Evolutionary conservation across 1,140 invertebrate species (phyloP), one percentile per base, ranked within the genome.

Genomic region (Drosophila virilis): DNA sequence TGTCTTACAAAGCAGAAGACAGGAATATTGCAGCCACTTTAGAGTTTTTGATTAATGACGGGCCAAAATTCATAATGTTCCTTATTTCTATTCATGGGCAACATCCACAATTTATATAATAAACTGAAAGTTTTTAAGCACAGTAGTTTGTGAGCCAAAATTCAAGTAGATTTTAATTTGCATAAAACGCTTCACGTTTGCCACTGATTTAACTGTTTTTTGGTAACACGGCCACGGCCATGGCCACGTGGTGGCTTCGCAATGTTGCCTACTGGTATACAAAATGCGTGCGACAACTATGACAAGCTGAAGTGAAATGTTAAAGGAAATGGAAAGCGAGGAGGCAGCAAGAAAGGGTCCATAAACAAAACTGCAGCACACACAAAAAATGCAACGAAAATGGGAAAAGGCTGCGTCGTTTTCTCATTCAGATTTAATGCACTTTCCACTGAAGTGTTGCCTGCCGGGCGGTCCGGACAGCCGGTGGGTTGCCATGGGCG

Each of bases 341-440:
- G 7, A 42, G 0, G 45, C 17, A 6, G 37, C 9, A 4, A 10
- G 4, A 43, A 38, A 37, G 32, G 6, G 5, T 8, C 13, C 37
- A 60, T 73, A 67, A 73, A 54, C 48, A 54, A 43, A 67, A 65
- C 40, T 55, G 51, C 51, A 66, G 28, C 60, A 32, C 58, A 61
- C 13, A 68, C 46, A 52, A 45, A 54, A 73, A 54, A 38, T 60
- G 42, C 70, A 68, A 37, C 40, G 13, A 57, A 74, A 50, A 17
- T 55, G 60, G 74, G 43, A 45, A 73, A 69, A 52, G 57, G 37
- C 45, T 61, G 67, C 40, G 28, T 32, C 46, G 32, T 43, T 48
- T 61, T 32, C 35, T 33, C 70, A 82, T 82, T 82, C 45, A 83
- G 64, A 71, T 75, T 83, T 82, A 82, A 82, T 81, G 78, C 74